Evolutionary conservation across 1,140 invertebrate genomes (phyloP).

Genomic region (Neodiprion pinetum): DNA sequence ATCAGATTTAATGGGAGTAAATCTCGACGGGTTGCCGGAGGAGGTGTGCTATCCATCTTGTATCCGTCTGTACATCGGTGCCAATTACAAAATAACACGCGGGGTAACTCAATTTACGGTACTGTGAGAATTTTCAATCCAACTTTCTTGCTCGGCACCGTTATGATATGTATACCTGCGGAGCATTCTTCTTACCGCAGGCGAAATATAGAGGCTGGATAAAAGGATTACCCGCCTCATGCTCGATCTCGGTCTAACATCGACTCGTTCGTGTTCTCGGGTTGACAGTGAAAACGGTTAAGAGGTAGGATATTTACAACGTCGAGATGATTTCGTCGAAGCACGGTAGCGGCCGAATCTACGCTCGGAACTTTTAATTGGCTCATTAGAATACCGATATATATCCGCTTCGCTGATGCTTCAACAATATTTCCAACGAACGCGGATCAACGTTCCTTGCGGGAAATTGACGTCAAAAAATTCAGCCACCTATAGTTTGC

Average conservation of each 20-base stretch:
- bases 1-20: neutral
- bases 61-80: neutral
- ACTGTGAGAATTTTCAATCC: neutral
- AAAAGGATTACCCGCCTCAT: neutral
- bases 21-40: too few species aligned
- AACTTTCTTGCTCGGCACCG: neutral
- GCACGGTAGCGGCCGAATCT: neutral
- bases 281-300: neutral
- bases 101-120: constrained; percentile 2
- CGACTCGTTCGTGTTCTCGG: neutral
- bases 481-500: too few species aligned
- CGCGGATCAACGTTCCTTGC: neutral
- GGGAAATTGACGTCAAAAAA: neutral
- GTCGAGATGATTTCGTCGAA: neutral
- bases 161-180: neutral
- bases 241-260: neutral
- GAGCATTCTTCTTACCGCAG: neutral
- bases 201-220: neutral
- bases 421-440: neutral
- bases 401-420: neutral
- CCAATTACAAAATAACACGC: constrained; percentile 2
- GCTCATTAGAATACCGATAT: neutral
- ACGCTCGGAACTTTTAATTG: neutral
- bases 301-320: neutral
- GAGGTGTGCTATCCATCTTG: too few species aligned